Evolutionary conservation across 2,797 vertebrate genomes (phyloP).

Genomic region (Agapornis canus): DNA sequence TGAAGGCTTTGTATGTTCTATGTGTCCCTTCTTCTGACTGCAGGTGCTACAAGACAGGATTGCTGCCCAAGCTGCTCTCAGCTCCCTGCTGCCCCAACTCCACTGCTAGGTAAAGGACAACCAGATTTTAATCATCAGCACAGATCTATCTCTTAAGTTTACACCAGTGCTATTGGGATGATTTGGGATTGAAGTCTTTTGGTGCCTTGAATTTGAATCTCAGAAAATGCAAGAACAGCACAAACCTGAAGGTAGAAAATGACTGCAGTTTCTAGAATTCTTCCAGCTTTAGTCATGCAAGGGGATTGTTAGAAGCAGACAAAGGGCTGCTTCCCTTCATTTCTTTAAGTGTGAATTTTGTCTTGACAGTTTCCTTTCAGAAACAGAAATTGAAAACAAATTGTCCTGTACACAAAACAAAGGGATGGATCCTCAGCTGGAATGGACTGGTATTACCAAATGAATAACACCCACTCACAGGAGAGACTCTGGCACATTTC

Average conservation of each 20-base stretch:
- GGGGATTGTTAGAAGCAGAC: conserved; percentile 29
- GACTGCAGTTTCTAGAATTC: conserved; percentile 8
- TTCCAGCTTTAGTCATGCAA: conserved; percentile 41
- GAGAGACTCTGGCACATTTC: neutral
- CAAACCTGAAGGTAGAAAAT: conserved; percentile 5
- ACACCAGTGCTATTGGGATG: neutral
- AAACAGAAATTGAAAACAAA: conserved; percentile 66
- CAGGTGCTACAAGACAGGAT: neutral
- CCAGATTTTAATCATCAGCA: neutral
- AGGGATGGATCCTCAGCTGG: conserved; percentile 47
- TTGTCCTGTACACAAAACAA: conserved; percentile 53
- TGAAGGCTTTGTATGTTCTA: neutral
- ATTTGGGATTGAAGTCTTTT: neutral
- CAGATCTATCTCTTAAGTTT: neutral
- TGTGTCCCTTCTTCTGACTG: neutral
- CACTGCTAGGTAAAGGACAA: neutral
- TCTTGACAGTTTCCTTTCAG: conserved; percentile 68
- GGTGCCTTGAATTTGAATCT: neutral
- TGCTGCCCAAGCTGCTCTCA: neutral
- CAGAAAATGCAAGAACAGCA: neutral
- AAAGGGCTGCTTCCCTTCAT: conserved; percentile 51
- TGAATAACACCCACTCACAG: conserved; percentile 44
- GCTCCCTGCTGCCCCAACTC: neutral
- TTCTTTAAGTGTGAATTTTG: conserved; percentile 59
- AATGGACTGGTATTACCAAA: conserved; percentile 38